Evolutionary conservation across 2,888 invertebrate genomes (phyloP), one percentile per base, ranked within the genome.

Genomic region (Acleris laterana): DNA sequence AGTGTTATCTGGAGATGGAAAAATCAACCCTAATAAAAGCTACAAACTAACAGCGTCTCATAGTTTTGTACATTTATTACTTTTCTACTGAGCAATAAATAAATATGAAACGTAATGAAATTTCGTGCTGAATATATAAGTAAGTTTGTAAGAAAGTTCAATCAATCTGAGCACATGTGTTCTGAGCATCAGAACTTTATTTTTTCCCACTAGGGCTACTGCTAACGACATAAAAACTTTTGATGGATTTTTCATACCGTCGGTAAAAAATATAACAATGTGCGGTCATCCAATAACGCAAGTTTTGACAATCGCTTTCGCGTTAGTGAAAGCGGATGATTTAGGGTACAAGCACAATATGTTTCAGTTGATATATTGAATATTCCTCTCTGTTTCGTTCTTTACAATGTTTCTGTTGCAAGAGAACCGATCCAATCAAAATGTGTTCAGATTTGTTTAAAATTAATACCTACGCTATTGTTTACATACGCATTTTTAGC

Each of bases 151-250:
- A 63, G 53, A 64, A 68, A 68, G 65, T 68, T 68, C 60, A 64
- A 68, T 68, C 63, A 68, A 68, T 63, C 66, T 66, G 63, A 67
- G 67, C 70, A 70, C 69, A 72, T 73, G 68, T 71, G 71, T 65
- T 74, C 74, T 75, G 74, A 70, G 74, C 72, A 67, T 72, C 72
- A 74, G 70, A 76, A 65, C 64, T 68, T 71, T 70, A 67, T 71
- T 70, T 79, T 83, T 82, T 80, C 77, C 70, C 73, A 72, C 73
- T 76, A 78, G 77, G 77, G 77, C 75, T 77, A 79, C 77, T 79
- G 79, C 86, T 89, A 89, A 89, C 89, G 88, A 89, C 77, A 79
- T 84, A 88, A 89, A 88, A 90, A 87, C 76, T 84, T 84, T 79
- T 79, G 83, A 89, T 88, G 87, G 84, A 83, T 85, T 83, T 89